Base-by-base conservation (phyloP, 1,140 invertebrate species). In the Brachionus rubens region DNA sequence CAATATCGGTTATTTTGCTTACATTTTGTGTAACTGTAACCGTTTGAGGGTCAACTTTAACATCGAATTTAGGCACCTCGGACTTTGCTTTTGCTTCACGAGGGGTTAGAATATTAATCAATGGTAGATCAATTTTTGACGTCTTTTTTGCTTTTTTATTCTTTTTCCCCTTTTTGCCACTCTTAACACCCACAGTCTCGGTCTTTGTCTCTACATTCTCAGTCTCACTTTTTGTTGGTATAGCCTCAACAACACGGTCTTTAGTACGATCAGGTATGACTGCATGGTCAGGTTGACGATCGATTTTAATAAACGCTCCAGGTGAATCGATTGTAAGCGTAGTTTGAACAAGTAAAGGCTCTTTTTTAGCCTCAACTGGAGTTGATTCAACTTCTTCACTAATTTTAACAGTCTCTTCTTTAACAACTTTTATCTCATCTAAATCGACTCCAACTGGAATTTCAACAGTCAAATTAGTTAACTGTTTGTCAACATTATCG, bases 261-360 rank as follows among this genome's bases (percentile, higher is more conserved):
- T 46, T 46, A 10, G 59, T 65, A 7, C 4, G 16, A 46, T 65
- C 59, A 24, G 59, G 68, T 54, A 72, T 54, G 12, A 50, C 7
- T 33, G 68, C 68, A 50, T 72, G 68, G 50, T 72, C 68, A 36
- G 68, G 10, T 26, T 72, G 24, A 14, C 50, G 68, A 12, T 48
- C 30, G 24, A 72, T 48, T 54, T 30, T 9, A 36, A 72, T 54
- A 50, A 50, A 30, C 19, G 68, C 68, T 28, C 68, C 68, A 0
- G 68, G 68, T 72, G 68, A 72, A 12, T 54, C 50, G 26, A 72
- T 50, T 12, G 46, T 54, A 19, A 72, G 30, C 6, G 16, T 50
- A 46, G 41, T 50, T 70, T 70, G 9, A 6, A 70, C 16, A 47
- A 0, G 21, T 3, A 70, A 47, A 2, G 16, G 24, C 21, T 70